A percentile compares a stretch with the other conserved stretches of the same genome.
phyloP scores from a whole-genome alignment of 1,140 invertebrate genomes.

The Ruditapes philippinarum region DNA sequence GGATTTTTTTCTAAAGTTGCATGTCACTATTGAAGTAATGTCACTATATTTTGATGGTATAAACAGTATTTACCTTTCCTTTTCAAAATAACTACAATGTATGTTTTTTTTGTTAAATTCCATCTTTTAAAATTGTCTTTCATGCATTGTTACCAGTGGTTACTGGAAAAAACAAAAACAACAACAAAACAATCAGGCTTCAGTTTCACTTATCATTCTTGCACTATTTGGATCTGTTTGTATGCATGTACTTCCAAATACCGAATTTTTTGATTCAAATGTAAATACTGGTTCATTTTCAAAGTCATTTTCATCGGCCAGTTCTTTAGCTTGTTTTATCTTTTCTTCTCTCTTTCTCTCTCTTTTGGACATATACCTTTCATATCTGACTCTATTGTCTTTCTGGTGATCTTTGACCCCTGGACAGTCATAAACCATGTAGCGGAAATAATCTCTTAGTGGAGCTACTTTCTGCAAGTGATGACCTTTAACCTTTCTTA shows the following conservation, averaged over 20 bases:
- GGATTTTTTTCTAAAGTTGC: no score
- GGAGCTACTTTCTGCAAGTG: conserved; percentile 27
- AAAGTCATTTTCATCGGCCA: neutral
- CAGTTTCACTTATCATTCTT: no score
- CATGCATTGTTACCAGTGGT: no score
- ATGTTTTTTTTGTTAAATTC: no score
- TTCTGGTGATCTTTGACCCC: conserved; percentile 47
- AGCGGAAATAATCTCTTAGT: conserved; percentile 56
- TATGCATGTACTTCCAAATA: neutral
- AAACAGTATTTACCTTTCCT: no score
- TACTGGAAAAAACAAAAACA: no score
- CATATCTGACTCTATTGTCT: conserved; percentile 24
- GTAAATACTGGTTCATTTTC: neutral
- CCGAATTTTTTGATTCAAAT: neutral
- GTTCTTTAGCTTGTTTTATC: neutral
- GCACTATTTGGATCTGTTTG: no score
- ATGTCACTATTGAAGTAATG: no score
- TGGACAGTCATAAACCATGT: conserved; percentile 52
- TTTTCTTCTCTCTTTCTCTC: conserved; percentile 11
- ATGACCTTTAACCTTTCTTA: conserved; percentile 35
- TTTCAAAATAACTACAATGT: no score
- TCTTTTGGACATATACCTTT: conserved; percentile 41
- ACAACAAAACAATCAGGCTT: no score
- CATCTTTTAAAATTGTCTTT: no score
- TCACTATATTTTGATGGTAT: no score